Conservation (phyloP, 2,888 invertebrate genomes). For the Dryobotodes eremita region DNA sequence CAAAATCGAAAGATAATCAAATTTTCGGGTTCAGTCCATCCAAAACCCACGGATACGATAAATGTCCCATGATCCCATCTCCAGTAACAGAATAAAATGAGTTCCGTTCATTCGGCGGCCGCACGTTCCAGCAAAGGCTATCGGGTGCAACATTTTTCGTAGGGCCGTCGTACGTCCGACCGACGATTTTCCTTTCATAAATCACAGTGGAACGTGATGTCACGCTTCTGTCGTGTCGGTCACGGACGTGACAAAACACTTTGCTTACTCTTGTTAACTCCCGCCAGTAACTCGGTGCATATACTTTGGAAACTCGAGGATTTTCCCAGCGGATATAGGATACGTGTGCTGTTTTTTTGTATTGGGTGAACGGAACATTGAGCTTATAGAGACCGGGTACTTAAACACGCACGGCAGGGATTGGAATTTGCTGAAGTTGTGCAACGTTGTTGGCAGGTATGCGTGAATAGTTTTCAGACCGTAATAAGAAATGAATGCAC, state of each 20-base stretch:
- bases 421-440: constrained; percentile 22
- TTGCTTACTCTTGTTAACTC: constrained; percentile 65
- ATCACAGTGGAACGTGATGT: constrained; percentile 85
- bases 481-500: neutral
- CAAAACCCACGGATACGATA: constrained; percentile 68
- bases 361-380: constrained; percentile 38
- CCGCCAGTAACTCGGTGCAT: constrained; percentile 37
- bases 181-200: constrained; percentile 85
- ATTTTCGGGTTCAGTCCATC: constrained; percentile 3
- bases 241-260: constrained; percentile 82
- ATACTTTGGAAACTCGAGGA: constrained; percentile 49
- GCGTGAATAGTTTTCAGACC: constrained; percentile 1
- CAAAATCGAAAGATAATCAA: neutral
- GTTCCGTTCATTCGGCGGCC: constrained; percentile 78
- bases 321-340: constrained; percentile 49
- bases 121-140: constrained; percentile 83
- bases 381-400: constrained; percentile 23
- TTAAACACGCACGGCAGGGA: constrained; percentile 45
- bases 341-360: constrained; percentile 52
- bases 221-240: constrained; percentile 83
- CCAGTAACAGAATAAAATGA: constrained; percentile 82
- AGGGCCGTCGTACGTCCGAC: constrained; percentile 68
- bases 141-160: constrained; percentile 83
- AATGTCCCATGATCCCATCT: constrained; percentile 76
- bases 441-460: constrained; percentile 15